Conservation (phyloP, 2,797 vertebrate genomes). For the Petrocephalus schoutedeni region DNA sequence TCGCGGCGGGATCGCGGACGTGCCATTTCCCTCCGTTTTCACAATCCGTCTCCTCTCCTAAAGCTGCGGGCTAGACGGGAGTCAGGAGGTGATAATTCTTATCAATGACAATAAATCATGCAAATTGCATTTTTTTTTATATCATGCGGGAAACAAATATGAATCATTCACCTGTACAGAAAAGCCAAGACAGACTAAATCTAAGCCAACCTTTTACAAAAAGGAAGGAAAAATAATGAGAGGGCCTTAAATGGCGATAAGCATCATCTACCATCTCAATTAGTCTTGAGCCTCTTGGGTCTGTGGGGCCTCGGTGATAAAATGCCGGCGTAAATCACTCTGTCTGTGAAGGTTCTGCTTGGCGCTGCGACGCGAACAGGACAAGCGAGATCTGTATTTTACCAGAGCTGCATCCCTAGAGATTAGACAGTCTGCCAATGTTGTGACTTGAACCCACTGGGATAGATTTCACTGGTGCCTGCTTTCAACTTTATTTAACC, state of each 20-base stretch:
- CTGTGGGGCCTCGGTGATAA: neutral
- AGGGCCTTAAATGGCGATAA: constrained; percentile 7
- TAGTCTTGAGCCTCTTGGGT: neutral
- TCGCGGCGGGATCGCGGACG: neutral
- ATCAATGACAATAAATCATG: constrained; percentile 14
- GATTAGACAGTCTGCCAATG: neutral
- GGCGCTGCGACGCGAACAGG: neutral
- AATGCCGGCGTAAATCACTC: neutral
- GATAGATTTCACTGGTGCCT: neutral
- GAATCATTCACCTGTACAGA: constrained; percentile 1
- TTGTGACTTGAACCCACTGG: neutral
- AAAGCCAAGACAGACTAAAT: neutral
- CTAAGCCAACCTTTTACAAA: neutral
- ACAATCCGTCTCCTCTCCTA: neutral
- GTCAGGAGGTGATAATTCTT: neutral
- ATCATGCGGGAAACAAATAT: neutral
- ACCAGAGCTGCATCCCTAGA: neutral
- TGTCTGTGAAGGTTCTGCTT: neutral
- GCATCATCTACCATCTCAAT: constrained; percentile 7
- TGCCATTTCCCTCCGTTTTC: neutral
- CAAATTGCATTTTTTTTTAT: constrained; percentile 15
- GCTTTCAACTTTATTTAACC: neutral
- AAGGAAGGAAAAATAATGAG: neutral
- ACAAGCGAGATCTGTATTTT: neutral
- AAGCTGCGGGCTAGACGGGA: neutral